Conservation (phyloP, 2,888 invertebrate species). For the Anagyrus pseudococci region DNA sequence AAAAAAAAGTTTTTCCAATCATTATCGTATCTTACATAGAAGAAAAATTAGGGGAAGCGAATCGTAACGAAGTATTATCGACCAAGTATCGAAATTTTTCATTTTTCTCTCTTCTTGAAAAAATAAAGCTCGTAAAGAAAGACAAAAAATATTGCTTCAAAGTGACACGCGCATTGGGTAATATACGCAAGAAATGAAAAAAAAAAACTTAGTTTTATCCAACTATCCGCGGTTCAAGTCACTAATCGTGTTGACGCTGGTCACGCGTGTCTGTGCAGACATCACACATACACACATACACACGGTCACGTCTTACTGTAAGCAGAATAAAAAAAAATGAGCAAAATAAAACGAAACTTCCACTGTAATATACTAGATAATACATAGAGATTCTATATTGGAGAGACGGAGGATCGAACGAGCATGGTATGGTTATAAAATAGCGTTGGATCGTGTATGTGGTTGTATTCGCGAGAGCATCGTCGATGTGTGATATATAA, state of each 20-base stretch:
- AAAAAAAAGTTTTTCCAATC: constrained; percentile 30
- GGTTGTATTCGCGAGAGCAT: constrained; percentile 36
- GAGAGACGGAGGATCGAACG: constrained; percentile 11
- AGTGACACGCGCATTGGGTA: constrained; percentile 4
- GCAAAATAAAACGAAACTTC: constrained; percentile 40
- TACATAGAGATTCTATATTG: constrained; percentile 37
- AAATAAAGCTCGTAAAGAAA: constrained; percentile 21
- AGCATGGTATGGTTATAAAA: neutral
- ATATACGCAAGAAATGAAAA: constrained; percentile 4
- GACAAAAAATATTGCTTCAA: constrained; percentile 30
- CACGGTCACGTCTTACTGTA: constrained; percentile 42
- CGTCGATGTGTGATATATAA: constrained; percentile 40
- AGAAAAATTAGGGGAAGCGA: constrained; percentile 18
- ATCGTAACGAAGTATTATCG: constrained; percentile 15
- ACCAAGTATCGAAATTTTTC: constrained; percentile 29
- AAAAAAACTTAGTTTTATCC: constrained; percentile 25
- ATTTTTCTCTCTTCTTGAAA: constrained; percentile 34
- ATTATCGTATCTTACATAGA: constrained; percentile 30
- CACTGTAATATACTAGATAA: constrained; percentile 51
- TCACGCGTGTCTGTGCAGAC: constrained; percentile 12
- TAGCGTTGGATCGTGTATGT: constrained; percentile 27
- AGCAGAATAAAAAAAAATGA: constrained; percentile 8
- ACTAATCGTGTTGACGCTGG: constrained; percentile 23
- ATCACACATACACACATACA: constrained; percentile 38
- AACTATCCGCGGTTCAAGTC: constrained; percentile 20